Percentiles rank a stretch among this genome's conserved stretches.
phyloP scores from a whole-genome alignment of 1,140 invertebrate genomes.

The Drosophila nigromelanica region DNA sequence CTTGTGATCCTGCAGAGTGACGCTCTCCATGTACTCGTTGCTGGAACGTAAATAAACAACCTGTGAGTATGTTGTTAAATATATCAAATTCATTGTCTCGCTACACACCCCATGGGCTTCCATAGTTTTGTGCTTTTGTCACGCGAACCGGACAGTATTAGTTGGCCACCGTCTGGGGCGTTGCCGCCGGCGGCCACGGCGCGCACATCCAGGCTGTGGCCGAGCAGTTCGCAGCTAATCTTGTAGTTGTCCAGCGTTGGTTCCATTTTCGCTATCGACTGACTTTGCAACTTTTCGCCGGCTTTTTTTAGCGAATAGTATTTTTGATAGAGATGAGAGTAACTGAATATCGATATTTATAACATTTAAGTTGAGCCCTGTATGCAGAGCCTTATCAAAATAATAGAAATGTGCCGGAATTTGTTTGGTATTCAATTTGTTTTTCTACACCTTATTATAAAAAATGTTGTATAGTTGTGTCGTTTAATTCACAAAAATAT shows the following conservation, averaged over 20 bases:
- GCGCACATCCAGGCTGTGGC: slow-evolving; percentile 94
- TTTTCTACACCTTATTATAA: too few relatives aligned
- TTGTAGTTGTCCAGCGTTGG: slow-evolving; percentile 87
- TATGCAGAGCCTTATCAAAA: not conserved
- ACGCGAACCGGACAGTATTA: slow-evolving; percentile 92
- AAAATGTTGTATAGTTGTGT: too few relatives aligned
- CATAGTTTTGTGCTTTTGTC: slow-evolving; percentile 94
- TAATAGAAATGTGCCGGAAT: too few relatives aligned
- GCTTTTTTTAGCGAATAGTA: slow-evolving; percentile 37
- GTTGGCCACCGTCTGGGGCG: slow-evolving; percentile 88
- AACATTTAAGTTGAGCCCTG: not conserved
- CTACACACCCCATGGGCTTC: slow-evolving; percentile 89
- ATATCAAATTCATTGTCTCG: not conserved
- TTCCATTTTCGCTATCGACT: slow-evolving; percentile 52
- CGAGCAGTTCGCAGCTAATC: slow-evolving; percentile 89
- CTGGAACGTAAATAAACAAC: slow-evolving; percentile 78
- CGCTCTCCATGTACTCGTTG: slow-evolving; percentile 86
- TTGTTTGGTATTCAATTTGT: too few relatives aligned
- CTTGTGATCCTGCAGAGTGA: slow-evolving; percentile 91
- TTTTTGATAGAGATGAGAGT: slow-evolving; percentile 13
- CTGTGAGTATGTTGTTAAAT: not conserved
- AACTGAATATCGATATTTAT: slow-evolving; percentile 14
- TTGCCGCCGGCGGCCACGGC: slow-evolving; percentile 88
- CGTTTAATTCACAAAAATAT: too few relatives aligned
- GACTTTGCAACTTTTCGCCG: slow-evolving; percentile 51